phyloP scores from a whole-genome alignment of 2,113 vertebrate species.

The Mohoua ochrocephala region DNA sequence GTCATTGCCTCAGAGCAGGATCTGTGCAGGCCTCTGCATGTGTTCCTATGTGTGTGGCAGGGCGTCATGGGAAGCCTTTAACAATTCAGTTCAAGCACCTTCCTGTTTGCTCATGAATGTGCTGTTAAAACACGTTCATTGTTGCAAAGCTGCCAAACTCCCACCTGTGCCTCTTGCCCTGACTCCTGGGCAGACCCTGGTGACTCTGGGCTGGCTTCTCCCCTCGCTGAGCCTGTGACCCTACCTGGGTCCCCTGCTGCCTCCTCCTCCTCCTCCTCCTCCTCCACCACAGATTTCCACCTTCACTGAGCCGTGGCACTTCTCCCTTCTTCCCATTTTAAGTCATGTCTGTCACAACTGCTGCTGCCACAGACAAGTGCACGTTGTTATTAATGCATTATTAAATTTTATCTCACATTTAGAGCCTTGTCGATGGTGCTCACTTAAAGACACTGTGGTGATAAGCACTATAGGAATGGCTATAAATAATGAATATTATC shows the following conservation, averaged over 20 bases:
- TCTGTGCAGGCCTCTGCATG: background rate
- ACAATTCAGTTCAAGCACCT: conserved; percentile 13
- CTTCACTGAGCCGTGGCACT: background rate
- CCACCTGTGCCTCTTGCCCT: background rate
- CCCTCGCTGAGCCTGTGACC: fast-evolving
- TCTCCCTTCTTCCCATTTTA: background rate
- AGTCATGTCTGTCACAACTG: background rate
- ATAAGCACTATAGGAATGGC: conserved; percentile 14
- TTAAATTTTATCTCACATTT: conserved; percentile 54
- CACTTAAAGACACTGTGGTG: conserved; percentile 4
- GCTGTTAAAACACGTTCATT: background rate
- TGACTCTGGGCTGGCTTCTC: background rate
- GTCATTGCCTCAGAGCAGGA: background rate
- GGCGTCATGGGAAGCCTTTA: background rate
- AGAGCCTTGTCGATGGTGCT: conserved; percentile 1
- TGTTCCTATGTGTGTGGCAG: background rate
- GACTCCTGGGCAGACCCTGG: background rate
- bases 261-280: background rate
- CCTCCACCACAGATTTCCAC: background rate
- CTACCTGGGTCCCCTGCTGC: background rate
- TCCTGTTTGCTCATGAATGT: background rate
- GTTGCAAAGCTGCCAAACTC: background rate
- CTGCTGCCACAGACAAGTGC: conserved; percentile 17
- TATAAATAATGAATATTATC: conserved; percentile 57
- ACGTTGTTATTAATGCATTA: conserved; percentile 57